Evolutionary conservation across 2,888 invertebrate genomes (phyloP), one percentile per base, ranked within the genome.

Genomic region (Mythimna loreyi): DNA sequence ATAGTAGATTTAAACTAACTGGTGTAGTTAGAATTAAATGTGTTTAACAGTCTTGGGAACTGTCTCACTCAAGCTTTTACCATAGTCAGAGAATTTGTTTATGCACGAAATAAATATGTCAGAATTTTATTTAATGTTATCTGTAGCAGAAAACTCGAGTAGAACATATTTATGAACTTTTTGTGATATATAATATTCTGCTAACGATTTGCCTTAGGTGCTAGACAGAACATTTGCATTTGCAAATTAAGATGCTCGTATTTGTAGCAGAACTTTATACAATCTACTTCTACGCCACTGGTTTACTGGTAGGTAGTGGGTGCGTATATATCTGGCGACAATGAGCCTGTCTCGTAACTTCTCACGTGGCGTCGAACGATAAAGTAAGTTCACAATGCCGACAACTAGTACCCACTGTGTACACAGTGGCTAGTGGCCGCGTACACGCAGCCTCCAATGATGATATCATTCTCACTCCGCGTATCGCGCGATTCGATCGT

Each of bases 401-500:
- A 78, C 74, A 80, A 85, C 80, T 82, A 82, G 81, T 77, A 60
- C 56, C 81, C 75, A 49, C 55, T 56, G 70, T 63, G 70, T 63
- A 63, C 21, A 63, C 70, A 76, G 83, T 83, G 82, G 85, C 84
- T 77, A 81, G 81, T 73, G 78, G 85, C 84, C 78, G 82, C 68
- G 80, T 78, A 84, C 81, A 83, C 81, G 81, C 85, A 82, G 79
- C 68, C 64, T 61, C 61, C 78, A 83, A 88, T 90, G 90, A 91
- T 90, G 87, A 88, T 91, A 92, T 92, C 91, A 88, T 89, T 83
- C 83, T 78, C 86, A 81, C 84, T 61, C 71, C 75, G 70, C 86
- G 83, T 92, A 94, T 94, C 93, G 77, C 68, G 76, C 85, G 92
- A 93, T 93, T 88, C 78, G 85, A 94, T 94, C 92, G 81, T 77